Evolutionary conservation across 2,113 vertebrate species (phyloP).

Genomic region (Hucho hucho): DNA sequence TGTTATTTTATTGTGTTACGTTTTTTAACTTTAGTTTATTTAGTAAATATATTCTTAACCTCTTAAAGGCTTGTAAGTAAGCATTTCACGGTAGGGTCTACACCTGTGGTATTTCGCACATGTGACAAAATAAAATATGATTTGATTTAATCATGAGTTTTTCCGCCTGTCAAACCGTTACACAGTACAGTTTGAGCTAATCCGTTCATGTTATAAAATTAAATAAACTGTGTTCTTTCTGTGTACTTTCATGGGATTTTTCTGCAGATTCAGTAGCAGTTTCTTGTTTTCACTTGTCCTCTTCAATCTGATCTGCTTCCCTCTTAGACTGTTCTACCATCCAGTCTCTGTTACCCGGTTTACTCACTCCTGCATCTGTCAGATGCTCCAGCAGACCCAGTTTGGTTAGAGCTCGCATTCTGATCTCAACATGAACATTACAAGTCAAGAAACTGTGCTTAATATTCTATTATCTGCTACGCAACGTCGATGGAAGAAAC

Average conservation of each 20-base stretch:
- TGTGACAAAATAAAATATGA: neutral
- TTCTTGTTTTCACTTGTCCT: neutral
- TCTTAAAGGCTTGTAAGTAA: too few species aligned
- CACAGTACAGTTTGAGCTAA: neutral
- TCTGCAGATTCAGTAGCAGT: neutral
- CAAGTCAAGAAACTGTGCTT: neutral
- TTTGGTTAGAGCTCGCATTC: neutral
- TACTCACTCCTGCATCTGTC: neutral
- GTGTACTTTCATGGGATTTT: neutral
- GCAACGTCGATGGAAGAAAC: slow-evolving; percentile 35
- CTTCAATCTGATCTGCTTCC: neutral
- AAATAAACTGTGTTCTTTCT: neutral
- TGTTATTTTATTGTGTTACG: too few species aligned
- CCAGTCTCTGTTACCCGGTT: neutral
- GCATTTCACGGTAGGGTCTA: too few species aligned
- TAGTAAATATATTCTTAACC: too few species aligned
- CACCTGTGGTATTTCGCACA: too few species aligned
- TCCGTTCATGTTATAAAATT: neutral
- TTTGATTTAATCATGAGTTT: neutral
- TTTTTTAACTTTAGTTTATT: too few species aligned
- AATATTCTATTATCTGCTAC: slow-evolving; percentile 47
- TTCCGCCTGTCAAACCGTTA: neutral
- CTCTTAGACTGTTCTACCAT: neutral
- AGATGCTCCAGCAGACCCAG: slow-evolving; percentile 1
- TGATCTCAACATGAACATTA: neutral